phyloP scores from a whole-genome alignment of 2,888 invertebrate genomes.

The Caenorhabditis sp. region DNA sequence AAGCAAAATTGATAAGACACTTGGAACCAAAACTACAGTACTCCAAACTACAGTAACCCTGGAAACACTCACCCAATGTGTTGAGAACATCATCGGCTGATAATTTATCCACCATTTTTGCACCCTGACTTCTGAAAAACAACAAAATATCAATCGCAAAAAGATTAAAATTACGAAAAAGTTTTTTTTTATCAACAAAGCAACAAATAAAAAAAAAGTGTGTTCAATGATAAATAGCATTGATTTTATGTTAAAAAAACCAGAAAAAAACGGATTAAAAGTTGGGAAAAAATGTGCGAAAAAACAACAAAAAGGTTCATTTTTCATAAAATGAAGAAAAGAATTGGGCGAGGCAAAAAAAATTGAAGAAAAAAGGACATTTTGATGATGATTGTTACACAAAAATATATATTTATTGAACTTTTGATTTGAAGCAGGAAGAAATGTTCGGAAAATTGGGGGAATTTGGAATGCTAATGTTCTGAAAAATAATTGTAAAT shows the following conservation, averaged over 20 bases:
- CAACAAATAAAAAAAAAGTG: too few relatives aligned
- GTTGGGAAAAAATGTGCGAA: background rate
- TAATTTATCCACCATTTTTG: slow-evolving; percentile 20
- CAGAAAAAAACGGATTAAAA: background rate
- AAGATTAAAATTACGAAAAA: background rate
- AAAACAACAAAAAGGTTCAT: background rate
- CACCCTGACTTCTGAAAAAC: slow-evolving; percentile 12
- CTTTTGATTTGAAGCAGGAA: background rate
- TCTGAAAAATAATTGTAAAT: too few relatives aligned
- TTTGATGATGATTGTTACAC: slow-evolving; percentile 8
- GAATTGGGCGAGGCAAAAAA: background rate
- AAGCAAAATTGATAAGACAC: too few relatives aligned
- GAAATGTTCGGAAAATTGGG: slow-evolving; percentile 6
- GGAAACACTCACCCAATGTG: slow-evolving; percentile 18
- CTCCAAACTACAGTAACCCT: too few relatives aligned
- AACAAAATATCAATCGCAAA: background rate
- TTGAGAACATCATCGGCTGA: slow-evolving; percentile 40
- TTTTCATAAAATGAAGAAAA: too few relatives aligned
- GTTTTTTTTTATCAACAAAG: background rate
- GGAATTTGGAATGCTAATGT: too few relatives aligned
- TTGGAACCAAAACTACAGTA: too few relatives aligned
- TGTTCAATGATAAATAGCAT: background rate
- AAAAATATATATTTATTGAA: slow-evolving; percentile 8
- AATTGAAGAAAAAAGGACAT: background rate
- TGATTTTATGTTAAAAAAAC: background rate